A percentile compares a stretch with the other conserved stretches of the same genome.
These are phyloP conservation scores for Oreochromis aureus DNA, from an alignment of 2,113 vertebrate genomes.

Conservation along the genomic window DNA sequence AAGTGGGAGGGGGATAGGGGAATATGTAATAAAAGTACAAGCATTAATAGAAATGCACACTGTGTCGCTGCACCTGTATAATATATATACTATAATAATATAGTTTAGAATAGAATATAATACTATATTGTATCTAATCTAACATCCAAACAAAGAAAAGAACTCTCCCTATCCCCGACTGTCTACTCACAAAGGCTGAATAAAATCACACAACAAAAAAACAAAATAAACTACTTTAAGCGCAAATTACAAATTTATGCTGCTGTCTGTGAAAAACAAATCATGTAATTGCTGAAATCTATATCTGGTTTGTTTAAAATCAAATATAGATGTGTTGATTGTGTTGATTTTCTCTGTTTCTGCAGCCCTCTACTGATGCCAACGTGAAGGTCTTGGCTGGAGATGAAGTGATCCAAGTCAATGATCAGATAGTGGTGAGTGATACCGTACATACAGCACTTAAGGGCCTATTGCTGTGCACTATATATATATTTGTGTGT, in stretches of 20 bases:
- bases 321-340: background rate
- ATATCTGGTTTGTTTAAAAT: background rate
- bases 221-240: background rate
- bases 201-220: background rate
- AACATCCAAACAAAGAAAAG: background rate
- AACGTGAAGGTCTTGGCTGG: conserved; percentile 76
- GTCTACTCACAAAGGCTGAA: background rate
- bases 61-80: background rate
- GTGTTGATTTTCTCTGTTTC: background rate
- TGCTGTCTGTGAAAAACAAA: background rate
- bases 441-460: background rate
- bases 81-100: background rate
- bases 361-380: conserved; percentile 58
- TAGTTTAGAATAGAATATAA: background rate
- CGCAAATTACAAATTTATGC: background rate
- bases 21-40: background rate
- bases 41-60: background rate
- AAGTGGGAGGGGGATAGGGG: background rate
- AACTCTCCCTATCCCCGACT: background rate
- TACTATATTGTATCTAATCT: background rate
- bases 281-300: background rate
- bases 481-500: background rate
- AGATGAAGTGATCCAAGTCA: conserved; percentile 91
- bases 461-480: background rate
- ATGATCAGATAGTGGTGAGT: conserved; percentile 93